Percentiles rank a stretch among this genome's conserved stretches.
phyloP scores from a whole-genome alignment of 2,888 invertebrate genomes.

The Mesorhabditis belari region DNA sequence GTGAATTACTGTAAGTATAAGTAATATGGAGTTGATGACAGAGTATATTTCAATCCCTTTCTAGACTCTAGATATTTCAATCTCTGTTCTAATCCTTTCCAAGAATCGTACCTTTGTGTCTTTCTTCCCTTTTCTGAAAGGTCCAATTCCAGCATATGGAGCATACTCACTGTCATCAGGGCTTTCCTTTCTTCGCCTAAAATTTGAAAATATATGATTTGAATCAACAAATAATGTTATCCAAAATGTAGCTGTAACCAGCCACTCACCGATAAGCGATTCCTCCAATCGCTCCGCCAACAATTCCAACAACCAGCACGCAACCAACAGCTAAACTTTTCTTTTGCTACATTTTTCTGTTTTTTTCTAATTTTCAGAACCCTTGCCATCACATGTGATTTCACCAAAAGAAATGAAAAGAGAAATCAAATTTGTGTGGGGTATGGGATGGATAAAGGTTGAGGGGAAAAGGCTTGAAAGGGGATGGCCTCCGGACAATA shows the following conservation, averaged over 20 bases:
- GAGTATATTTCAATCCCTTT: no score
- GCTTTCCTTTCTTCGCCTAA: constrained; percentile 20
- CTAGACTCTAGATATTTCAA: not conserved
- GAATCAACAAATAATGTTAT: no score
- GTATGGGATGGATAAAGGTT: no score
- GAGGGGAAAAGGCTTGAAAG: no score
- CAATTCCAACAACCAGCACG: constrained; percentile 38
- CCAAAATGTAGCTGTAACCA: no score
- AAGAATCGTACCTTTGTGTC: constrained; percentile 4
- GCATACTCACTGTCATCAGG: constrained; percentile 41
- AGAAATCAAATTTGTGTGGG: no score
- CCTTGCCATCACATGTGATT: no score
- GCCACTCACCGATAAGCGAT: not conserved
- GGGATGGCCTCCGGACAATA: no score
- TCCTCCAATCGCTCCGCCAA: not conserved
- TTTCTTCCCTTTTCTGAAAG: constrained; percentile 25
- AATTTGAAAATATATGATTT: no score
- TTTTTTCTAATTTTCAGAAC: not conserved
- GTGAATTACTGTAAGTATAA: not conserved
- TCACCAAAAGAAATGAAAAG: no score
- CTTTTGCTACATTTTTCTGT: not conserved
- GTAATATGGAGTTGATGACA: no score
- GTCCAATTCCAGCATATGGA: constrained; percentile 39
- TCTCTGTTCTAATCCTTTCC: no score
- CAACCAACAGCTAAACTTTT: constrained; percentile 38